A percentile compares a stretch with the other conserved stretches of the same genome.
These are phyloP conservation scores for Augiades crinisus DNA, from an alignment of 2,888 invertebrate species.

Conservation along the genomic window DNA sequence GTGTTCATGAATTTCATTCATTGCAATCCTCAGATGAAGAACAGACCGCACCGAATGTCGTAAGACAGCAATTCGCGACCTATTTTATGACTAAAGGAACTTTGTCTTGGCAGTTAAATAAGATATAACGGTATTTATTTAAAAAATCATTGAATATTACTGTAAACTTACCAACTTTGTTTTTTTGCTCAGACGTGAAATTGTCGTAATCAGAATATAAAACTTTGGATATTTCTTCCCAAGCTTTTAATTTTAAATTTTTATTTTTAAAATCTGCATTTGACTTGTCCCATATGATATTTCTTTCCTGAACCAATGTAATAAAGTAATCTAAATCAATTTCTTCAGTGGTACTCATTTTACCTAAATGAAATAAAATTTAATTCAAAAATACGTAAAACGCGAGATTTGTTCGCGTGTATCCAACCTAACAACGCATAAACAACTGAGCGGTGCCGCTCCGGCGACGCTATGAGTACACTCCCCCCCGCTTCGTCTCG, in stretches of 20 bases:
- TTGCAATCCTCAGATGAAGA: slow-evolving; percentile 30
- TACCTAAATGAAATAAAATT: too few relatives aligned
- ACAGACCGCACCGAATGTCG: slow-evolving; percentile 32
- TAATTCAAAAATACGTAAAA: slow-evolving; percentile 16
- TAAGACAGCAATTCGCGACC: slow-evolving; percentile 31
- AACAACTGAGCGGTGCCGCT: too few relatives aligned
- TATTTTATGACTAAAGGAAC: slow-evolving; percentile 35
- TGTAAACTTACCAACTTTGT: slow-evolving; percentile 31
- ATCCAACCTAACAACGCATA: slow-evolving; percentile 1
- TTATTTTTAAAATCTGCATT: not conserved
- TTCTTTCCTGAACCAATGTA: too few relatives aligned
- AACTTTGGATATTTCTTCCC: slow-evolving; percentile 27
- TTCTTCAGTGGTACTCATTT: too few relatives aligned
- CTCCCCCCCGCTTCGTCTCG: too few relatives aligned
- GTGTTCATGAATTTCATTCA: slow-evolving; percentile 33
- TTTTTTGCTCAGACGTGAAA: slow-evolving; percentile 31
- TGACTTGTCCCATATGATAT: slow-evolving; percentile 1
- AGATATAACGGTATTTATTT: slow-evolving; percentile 31
- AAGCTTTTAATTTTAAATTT: not conserved
- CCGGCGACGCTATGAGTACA: slow-evolving; percentile 3
- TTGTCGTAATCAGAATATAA: slow-evolving; percentile 31
- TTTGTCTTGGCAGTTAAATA: slow-evolving; percentile 33
- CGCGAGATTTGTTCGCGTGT: slow-evolving; percentile 6
- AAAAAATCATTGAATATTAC: slow-evolving; percentile 27
- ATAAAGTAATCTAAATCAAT: too few relatives aligned